Conservation (phyloP, 2,888 invertebrate genomes). For the Eucriotettix oculatus region DNA sequence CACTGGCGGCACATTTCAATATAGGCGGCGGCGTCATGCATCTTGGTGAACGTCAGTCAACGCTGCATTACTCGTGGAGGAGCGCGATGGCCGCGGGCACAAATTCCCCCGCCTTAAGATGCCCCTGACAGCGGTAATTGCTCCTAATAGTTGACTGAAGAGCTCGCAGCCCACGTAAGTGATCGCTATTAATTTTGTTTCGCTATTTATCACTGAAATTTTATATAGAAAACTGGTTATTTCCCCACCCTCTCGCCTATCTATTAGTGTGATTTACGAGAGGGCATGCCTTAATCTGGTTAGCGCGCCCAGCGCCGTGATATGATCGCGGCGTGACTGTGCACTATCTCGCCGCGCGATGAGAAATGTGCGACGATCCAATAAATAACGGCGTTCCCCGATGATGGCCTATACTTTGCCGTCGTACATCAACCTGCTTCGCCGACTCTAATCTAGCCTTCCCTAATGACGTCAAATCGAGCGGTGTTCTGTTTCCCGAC, state of each 20-base stretch:
- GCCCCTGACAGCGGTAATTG: neutral
- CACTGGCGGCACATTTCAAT: too few relatives aligned
- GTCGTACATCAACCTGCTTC: neutral
- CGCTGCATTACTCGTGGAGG: neutral
- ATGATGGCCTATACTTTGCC: neutral
- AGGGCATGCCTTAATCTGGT: neutral
- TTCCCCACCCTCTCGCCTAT: neutral
- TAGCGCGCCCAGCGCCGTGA: neutral
- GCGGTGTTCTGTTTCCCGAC: neutral
- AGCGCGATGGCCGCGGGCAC: too few relatives aligned
- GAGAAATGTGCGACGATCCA: neutral
- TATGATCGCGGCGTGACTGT: neutral
- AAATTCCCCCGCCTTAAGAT: neutral
- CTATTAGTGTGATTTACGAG: neutral
- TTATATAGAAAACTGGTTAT: neutral
- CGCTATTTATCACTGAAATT: neutral
- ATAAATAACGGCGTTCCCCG: neutral
- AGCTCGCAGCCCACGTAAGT: neutral
- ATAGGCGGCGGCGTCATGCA: neutral
- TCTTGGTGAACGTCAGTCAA: neutral
- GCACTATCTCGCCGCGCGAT: neutral
- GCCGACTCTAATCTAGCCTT: neutral
- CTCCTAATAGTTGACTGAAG: neutral
- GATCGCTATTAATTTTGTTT: neutral
- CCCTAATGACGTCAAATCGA: neutral